phyloP scores from a whole-genome alignment of 2,888 invertebrate genomes.

The Sarcophaga caerulescens region DNA sequence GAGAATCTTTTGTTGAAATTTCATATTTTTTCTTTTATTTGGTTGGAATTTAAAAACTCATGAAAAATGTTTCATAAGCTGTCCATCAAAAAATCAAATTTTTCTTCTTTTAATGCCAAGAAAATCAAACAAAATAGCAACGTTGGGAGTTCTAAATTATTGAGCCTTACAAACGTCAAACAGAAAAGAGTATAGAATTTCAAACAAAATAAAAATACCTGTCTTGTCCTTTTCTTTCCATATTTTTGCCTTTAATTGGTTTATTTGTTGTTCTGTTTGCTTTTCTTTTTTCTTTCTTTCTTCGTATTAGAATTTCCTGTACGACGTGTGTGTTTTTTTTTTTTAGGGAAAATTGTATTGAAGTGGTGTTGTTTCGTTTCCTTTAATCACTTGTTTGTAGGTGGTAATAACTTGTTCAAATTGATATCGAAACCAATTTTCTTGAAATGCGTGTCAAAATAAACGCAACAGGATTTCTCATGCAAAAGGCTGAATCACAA shows the following conservation, averaged over 20 bases:
- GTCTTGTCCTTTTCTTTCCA: not conserved
- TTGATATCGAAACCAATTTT: not conserved
- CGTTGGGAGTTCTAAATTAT: not conserved
- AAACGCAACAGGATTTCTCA: slow-evolving; percentile 50
- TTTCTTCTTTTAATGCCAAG: not conserved
- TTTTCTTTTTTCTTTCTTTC: too few relatives aligned
- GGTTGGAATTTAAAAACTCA: slow-evolving; percentile 2
- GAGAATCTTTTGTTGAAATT: too few relatives aligned
- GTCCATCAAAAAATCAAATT: slow-evolving; percentile 52
- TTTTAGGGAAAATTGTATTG: not conserved
- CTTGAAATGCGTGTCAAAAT: slow-evolving; percentile 59
- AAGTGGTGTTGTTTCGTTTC: not conserved
- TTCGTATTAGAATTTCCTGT: not conserved
- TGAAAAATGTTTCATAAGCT: slow-evolving; percentile 14
- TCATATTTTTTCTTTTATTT: not conserved
- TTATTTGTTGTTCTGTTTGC: too few relatives aligned
- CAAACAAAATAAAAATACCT: not conserved
- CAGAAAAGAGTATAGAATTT: not conserved
- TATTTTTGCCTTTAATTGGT: too few relatives aligned
- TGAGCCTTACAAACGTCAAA: not conserved
- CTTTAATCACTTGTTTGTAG: slow-evolving; percentile 35
- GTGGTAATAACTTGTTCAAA: slow-evolving; percentile 44
- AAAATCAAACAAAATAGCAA: not conserved
- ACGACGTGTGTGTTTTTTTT: not conserved
- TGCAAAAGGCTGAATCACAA: not conserved